Evolutionary conservation across 2,888 invertebrate species (phyloP).

Genomic region (Meta bourneti): DNA sequence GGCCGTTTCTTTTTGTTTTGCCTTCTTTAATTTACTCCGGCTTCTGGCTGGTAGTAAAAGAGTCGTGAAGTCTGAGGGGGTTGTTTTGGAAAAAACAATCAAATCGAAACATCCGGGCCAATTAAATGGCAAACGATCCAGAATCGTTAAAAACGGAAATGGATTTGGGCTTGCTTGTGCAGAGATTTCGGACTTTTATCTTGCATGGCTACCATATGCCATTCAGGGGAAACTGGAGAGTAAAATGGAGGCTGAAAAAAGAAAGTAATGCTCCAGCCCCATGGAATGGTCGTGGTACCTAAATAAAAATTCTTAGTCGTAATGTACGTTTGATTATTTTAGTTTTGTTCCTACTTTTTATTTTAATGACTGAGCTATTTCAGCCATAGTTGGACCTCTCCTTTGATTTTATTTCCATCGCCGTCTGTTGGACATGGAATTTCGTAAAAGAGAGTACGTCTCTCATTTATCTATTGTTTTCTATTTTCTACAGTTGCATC

Average conservation of each 20-base stretch:
- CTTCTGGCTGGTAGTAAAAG: constrained; percentile 63
- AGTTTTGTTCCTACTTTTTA: too few species aligned
- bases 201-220: constrained; percentile 3
- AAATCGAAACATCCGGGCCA: constrained; percentile 76
- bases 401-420: too few species aligned
- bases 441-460: too few species aligned
- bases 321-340: neutral
- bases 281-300: neutral
- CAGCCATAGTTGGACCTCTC: too few species aligned
- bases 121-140: constrained; percentile 75
- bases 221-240: neutral
- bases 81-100: constrained; percentile 68
- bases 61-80: constrained; percentile 71
- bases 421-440: too few species aligned
- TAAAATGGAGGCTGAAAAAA: constrained; percentile 22
- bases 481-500: too few species aligned
- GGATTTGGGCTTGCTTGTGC: constrained; percentile 56
- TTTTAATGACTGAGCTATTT: too few species aligned
- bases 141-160: constrained; percentile 76
- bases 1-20: constrained; percentile 23
- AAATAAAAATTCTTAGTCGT: constrained; percentile 25
- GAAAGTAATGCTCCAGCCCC: neutral
- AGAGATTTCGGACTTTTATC: constrained; percentile 68
- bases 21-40: constrained; percentile 74
- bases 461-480: too few species aligned